A percentile compares a stretch with the other conserved stretches of the same genome.
Conservation (phyloP, 2,113 vertebrate species). For the Polypterus bichir region DNA sequence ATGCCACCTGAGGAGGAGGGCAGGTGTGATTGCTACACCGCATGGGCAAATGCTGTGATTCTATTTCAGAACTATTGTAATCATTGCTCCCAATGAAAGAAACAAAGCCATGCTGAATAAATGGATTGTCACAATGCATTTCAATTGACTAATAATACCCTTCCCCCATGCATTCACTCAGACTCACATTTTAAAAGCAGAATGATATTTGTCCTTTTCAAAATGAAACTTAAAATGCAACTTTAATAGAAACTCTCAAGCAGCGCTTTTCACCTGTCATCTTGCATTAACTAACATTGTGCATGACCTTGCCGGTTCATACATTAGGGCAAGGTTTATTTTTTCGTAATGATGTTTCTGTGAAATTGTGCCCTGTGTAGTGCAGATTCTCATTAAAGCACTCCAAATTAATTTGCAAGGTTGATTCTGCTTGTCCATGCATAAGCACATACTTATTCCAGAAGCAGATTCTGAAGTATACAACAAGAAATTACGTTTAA, state of each 20-base stretch:
- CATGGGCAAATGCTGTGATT: no score
- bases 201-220: constrained; percentile 5
- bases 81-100: background rate
- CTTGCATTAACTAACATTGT: constrained; percentile 46
- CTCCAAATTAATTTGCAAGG: constrained; percentile 61
- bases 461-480: constrained; percentile 8
- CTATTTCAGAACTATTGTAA: no score
- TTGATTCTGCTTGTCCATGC: constrained; percentile 45
- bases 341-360: constrained; percentile 53
- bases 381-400: constrained; percentile 50
- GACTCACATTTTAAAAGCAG: constrained; percentile 1
- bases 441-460: constrained; percentile 25
- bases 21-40: no score
- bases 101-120: background rate
- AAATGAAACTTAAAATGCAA: constrained; percentile 29
- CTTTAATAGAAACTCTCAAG: constrained; percentile 45
- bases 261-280: constrained; percentile 55
- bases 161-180: background rate
- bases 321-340: constrained; percentile 32
- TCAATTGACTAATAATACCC: background rate
- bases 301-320: constrained; percentile 48
- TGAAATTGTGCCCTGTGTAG: constrained; percentile 51
- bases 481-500: constrained; percentile 7
- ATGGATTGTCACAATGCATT: background rate
- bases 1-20: no score